Percentiles rank a stretch among this genome's conserved stretches.
Evolutionary conservation across 2,888 invertebrate genomes (phyloP).

Genomic region (Pheosia tremula): DNA sequence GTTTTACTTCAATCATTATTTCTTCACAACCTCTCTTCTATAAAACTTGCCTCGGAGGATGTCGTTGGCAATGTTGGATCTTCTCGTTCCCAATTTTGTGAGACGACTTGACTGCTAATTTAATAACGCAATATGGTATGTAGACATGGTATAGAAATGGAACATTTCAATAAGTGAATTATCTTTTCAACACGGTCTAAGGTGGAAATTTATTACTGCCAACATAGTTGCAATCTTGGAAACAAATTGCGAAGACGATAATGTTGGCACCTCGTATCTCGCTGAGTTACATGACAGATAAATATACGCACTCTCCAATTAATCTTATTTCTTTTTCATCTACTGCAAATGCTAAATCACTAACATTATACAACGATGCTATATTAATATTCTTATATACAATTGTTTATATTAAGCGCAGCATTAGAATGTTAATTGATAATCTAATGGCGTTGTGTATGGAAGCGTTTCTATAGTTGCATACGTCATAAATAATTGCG

Average conservation of each 20-base stretch:
- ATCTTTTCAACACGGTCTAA: constrained; percentile 33
- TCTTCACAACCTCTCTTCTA: neutral
- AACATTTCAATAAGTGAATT: constrained; percentile 36
- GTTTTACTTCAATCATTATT: neutral
- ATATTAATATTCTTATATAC: constrained; percentile 34
- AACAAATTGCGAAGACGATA: constrained; percentile 29
- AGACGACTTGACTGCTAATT: neutral
- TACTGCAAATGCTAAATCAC: constrained; percentile 10
- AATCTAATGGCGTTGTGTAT: constrained; percentile 41
- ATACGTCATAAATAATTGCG: constrained; percentile 57
- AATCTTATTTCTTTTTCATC: constrained; percentile 11
- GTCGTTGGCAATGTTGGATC: neutral
- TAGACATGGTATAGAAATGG: neutral
- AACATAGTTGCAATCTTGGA: constrained; percentile 37
- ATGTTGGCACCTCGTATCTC: neutral
- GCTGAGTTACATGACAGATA: neutral
- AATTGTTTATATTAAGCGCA: constrained; percentile 27
- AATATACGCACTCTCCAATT: neutral
- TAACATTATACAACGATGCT: constrained; percentile 17
- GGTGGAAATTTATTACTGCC: constrained; percentile 35
- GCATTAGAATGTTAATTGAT: constrained; percentile 50
- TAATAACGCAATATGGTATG: constrained; percentile 12
- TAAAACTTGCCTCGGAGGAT: neutral
- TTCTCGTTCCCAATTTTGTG: neutral
- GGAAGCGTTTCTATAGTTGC: constrained; percentile 41